A percentile compares a stretch with the other conserved stretches of the same genome.
phyloP scores from a whole-genome alignment of 1,140 invertebrate genomes.

The Drosophila mayri region DNA sequence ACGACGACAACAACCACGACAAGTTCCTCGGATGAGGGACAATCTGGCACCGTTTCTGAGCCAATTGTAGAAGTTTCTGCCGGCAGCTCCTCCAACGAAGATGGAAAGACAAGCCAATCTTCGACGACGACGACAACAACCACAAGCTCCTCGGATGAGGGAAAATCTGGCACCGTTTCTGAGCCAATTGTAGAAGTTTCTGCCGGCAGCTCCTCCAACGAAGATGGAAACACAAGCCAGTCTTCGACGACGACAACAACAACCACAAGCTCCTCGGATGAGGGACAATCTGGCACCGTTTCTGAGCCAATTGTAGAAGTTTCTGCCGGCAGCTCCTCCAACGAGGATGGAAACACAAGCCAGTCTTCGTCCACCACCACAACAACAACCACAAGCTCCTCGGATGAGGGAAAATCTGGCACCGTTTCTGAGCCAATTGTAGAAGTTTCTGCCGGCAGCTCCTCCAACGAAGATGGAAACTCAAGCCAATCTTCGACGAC shows the following conservation, averaged over 20 bases:
- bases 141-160: neutral
- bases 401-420: conserved; percentile 1
- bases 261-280: conserved; percentile 12
- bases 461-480: neutral
- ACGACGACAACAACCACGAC: conserved; percentile 10
- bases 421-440: neutral
- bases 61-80: neutral
- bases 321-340: neutral
- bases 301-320: neutral
- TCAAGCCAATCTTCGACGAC: conserved; percentile 1
- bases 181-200: neutral
- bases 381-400: conserved; percentile 6
- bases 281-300: neutral
- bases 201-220: neutral
- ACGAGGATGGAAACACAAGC: neutral
- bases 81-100: neutral
- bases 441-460: neutral
- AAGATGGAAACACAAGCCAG: neutral
- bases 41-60: neutral
- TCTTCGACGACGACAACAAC: conserved; percentile 14
- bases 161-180: neutral
- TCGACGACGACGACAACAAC: conserved; percentile 3
- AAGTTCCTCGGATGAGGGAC: conserved; percentile 8
- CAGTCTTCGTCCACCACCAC: neutral
- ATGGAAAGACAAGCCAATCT: neutral